phyloP scores from a whole-genome alignment of 1,140 invertebrate species.

The Pseudachorutes palmiensis region DNA sequence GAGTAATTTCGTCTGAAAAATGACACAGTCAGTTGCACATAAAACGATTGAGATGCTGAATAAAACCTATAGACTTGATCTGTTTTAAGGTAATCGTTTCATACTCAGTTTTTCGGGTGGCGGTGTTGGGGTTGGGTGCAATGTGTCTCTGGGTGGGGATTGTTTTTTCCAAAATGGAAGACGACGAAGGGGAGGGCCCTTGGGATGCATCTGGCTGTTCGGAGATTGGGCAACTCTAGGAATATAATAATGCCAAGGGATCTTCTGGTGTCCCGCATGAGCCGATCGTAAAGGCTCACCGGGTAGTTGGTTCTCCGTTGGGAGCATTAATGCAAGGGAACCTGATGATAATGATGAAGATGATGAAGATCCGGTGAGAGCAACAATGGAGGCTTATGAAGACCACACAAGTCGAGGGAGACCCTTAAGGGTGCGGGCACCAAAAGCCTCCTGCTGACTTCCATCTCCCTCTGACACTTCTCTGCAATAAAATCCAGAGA shows the following conservation, averaged over 20 bases:
- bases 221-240: neutral
- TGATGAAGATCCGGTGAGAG: neutral
- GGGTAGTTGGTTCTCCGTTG: neutral
- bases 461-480: neutral
- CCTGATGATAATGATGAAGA: slow-evolving; percentile 7
- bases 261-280: neutral
- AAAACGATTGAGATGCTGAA: no score
- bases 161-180: neutral
- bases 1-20: no score
- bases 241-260: neutral
- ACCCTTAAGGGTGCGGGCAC: slow-evolving; percentile 8
- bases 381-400: slow-evolving; percentile 7
- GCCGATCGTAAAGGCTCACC: neutral
- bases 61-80: no score
- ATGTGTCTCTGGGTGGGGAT: no score
- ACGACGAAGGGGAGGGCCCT: neutral
- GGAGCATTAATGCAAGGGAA: slow-evolving; percentile 1
- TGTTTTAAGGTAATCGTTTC: no score
- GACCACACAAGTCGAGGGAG: slow-evolving; percentile 16
- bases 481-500: neutral
- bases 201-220: neutral
- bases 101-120: no score
- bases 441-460: neutral
- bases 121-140: no score
- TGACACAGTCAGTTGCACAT: no score